These are phyloP conservation scores for Typhlichthys eigenmanni DNA, from an alignment of 2,797 vertebrate genomes.

Conservation along the genomic window DNA sequence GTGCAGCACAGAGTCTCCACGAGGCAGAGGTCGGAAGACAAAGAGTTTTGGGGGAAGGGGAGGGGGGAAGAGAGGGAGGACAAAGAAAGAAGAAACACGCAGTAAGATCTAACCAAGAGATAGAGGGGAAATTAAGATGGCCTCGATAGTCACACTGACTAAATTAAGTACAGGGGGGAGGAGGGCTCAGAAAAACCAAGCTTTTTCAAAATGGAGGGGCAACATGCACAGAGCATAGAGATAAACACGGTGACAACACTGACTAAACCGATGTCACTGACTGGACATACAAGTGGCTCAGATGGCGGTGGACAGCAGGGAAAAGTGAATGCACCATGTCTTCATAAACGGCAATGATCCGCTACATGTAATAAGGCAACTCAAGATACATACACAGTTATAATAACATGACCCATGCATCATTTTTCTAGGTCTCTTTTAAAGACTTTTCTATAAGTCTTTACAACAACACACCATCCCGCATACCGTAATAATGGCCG, in stretches of 20 bases:
- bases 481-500: not conserved
- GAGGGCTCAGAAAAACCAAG: not conserved
- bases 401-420: not conserved
- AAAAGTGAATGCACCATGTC: no score
- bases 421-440: not conserved
- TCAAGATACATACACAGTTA: not conserved
- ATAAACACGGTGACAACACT: no score
- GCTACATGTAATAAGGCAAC: not conserved
- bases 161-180: conserved; percentile 7
- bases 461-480: conserved; percentile 1
- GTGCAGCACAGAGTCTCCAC: conserved; percentile 75
- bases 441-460: not conserved
- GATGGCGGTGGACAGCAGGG: no score
- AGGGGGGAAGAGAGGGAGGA: conserved; percentile 75
- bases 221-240: no score
- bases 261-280: no score
- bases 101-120: conserved; percentile 44
- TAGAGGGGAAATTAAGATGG: conserved; percentile 34
- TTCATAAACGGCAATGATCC: no score
- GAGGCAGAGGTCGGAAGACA: conserved; percentile 67
- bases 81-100: conserved; percentile 70
- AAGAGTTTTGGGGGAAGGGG: conserved; percentile 39
- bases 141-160: conserved; percentile 5
- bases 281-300: no score
- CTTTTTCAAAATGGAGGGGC: no score